Percentiles rank a stretch among this genome's conserved stretches.
Conservation (phyloP, 2,797 vertebrate genomes). For the Peromyscus nudipes region DNA sequence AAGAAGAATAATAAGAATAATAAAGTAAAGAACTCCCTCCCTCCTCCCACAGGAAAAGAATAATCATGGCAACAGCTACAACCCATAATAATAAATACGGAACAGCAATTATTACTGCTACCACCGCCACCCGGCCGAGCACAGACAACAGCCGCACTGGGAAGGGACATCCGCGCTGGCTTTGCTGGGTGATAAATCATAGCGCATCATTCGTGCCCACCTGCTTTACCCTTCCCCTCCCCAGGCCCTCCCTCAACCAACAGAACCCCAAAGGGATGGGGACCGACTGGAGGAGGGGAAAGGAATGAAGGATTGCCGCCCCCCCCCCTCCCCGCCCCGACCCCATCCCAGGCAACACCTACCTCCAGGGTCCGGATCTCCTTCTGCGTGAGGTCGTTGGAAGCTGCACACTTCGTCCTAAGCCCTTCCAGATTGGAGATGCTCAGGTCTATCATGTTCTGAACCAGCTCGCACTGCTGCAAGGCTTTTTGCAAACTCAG, state of each 20-base stretch:
- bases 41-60: conserved; percentile 19
- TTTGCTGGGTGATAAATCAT: conserved; percentile 65
- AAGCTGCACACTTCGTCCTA: conserved; percentile 99
- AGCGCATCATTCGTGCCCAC: conserved; percentile 57
- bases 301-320: neutral
- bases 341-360: conserved; percentile 79
- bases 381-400: conserved; percentile 99
- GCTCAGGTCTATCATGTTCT: conserved; percentile 99
- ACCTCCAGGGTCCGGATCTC: conserved; percentile 98
- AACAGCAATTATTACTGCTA: conserved; percentile 76
- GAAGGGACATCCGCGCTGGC: neutral
- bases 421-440: conserved; percentile 99
- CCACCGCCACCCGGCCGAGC: conserved; percentile 70
- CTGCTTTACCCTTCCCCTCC: neutral
- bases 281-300: neutral
- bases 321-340: neutral
- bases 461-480: conserved; percentile 99
- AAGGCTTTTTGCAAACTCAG: conserved; percentile 98
- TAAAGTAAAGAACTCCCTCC: conserved; percentile 39
- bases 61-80: conserved; percentile 43
- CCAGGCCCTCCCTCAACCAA: conserved; percentile 1
- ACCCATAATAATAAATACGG: conserved; percentile 74
- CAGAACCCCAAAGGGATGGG: conserved; percentile 31
- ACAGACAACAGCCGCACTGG: conserved; percentile 13
- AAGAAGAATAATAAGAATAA: neutral